Conservation (phyloP, 2,888 invertebrate species). For the Drosophila greeni region DNA sequence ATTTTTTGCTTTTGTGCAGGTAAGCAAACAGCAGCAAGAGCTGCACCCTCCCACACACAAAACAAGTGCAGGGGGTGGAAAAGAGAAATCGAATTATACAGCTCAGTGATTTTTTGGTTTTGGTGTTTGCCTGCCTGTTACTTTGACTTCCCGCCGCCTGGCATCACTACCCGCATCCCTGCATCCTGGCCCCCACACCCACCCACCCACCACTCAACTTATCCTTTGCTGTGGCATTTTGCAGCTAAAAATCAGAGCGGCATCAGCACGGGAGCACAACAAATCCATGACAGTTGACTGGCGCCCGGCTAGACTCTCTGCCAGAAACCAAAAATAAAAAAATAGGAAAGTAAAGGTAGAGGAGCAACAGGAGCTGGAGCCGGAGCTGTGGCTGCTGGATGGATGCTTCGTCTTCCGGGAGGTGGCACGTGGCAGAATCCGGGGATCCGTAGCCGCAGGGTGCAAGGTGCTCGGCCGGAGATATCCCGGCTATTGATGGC, state of each 20-base stretch:
- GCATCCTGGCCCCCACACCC: constrained; percentile 13
- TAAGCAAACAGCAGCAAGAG: constrained; percentile 55
- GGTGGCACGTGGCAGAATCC: constrained; percentile 34
- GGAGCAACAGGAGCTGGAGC: constrained; percentile 36
- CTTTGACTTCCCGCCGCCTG: constrained; percentile 43
- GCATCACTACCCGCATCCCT: constrained; percentile 16
- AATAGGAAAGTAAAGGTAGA: background rate
- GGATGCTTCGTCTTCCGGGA: constrained; percentile 23
- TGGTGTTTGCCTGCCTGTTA: constrained; percentile 70
- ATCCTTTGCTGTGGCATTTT: constrained; percentile 66
- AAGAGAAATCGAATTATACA: constrained; percentile 77
- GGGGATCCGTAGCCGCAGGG: constrained; percentile 45
- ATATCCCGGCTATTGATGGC: constrained; percentile 64
- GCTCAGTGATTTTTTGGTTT: constrained; percentile 76
- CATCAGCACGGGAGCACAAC: constrained; percentile 49
- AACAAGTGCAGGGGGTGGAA: constrained; percentile 64
- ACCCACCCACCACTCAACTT: constrained; percentile 30
- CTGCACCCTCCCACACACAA: constrained; percentile 4
- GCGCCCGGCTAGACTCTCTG: constrained; percentile 41
- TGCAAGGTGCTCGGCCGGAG: constrained; percentile 34
- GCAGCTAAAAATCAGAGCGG: constrained; percentile 66
- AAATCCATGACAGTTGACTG: constrained; percentile 71
- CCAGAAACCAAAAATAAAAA: constrained; percentile 2
- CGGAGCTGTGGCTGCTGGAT: constrained; percentile 1
- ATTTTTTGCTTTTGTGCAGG: constrained; percentile 47